These are phyloP conservation scores for Celastrina argiolus DNA, from an alignment of 2,888 invertebrate species.

Conservation along the genomic window DNA sequence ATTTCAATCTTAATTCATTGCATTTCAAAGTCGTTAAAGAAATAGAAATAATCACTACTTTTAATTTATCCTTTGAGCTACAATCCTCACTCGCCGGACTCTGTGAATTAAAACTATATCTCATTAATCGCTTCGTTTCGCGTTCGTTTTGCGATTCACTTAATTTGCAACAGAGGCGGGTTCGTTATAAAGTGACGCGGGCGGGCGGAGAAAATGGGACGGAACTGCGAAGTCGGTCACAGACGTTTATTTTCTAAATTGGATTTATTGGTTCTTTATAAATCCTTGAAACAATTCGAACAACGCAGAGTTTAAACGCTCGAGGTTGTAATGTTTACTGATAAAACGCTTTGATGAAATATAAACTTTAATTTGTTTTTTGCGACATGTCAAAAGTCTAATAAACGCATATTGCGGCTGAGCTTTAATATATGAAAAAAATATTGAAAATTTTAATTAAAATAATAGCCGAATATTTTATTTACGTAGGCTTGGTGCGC, in stretches of 20 bases:
- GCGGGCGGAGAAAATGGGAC: constrained; percentile 22
- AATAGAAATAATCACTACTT: constrained; percentile 1
- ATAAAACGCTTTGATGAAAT: background rate
- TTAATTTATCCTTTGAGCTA: constrained; percentile 11
- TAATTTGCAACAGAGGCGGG: constrained; percentile 43
- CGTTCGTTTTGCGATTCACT: constrained; percentile 56
- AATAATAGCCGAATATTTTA: background rate
- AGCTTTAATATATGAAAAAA: too few species aligned
- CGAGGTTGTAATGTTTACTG: background rate
- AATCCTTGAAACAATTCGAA: constrained; percentile 15
- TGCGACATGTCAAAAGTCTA: background rate
- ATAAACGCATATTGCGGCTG: too few species aligned
- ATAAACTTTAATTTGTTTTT: background rate
- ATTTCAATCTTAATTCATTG: background rate
- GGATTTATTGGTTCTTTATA: constrained; percentile 20
- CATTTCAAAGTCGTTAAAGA: background rate
- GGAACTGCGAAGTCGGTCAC: constrained; percentile 22
- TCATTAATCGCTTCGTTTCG: constrained; percentile 26
- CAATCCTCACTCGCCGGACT: background rate
- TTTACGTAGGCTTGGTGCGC: background rate
- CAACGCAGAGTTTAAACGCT: background rate
- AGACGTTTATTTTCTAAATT: constrained; percentile 22
- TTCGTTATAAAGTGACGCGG: constrained; percentile 30
- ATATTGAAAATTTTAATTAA: background rate
- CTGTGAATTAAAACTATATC: constrained; percentile 4